Percentiles rank a stretch among this genome's conserved stretches.
Evolutionary conservation across 2,797 vertebrate genomes (phyloP).

Genomic region (Hoplostethus atlanticus): DNA sequence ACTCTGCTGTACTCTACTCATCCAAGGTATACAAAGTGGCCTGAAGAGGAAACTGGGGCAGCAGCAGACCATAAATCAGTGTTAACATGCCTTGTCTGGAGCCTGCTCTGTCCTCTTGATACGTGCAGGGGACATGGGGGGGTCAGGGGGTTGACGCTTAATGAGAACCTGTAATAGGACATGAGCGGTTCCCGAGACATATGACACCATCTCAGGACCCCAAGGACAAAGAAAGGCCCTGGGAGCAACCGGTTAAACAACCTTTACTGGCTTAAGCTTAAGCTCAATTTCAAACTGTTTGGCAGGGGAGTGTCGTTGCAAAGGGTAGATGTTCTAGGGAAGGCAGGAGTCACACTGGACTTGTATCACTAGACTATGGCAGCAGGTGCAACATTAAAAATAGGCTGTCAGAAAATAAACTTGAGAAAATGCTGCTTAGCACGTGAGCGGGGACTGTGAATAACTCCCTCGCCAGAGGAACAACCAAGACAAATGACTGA

Average conservation of each 20-base stretch:
- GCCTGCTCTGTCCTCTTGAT: constrained; percentile 42
- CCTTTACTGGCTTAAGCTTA: constrained; percentile 29
- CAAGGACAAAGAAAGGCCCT: constrained; percentile 16
- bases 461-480: background rate
- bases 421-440: background rate
- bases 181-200: constrained; percentile 41
- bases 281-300: background rate
- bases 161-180: constrained; percentile 46
- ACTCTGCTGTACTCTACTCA: background rate
- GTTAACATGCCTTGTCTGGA: constrained; percentile 24
- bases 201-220: constrained; percentile 30
- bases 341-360: constrained; percentile 34
- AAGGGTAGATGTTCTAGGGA: constrained; percentile 15
- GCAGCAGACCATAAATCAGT: constrained; percentile 30
- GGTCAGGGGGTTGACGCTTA: constrained; percentile 48
- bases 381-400: constrained; percentile 29
- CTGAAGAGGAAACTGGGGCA: background rate
- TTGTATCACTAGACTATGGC: constrained; percentile 16
- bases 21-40: background rate
- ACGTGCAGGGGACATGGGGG: constrained; percentile 31
- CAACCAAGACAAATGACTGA: background rate
- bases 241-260: constrained; percentile 21
- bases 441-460: background rate
- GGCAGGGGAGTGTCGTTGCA: no score
- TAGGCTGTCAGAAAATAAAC: constrained; percentile 34